Evolutionary conservation across 2,888 invertebrate species (phyloP), one percentile per base, ranked within the genome.

Genomic region (Tenthredo notha): DNA sequence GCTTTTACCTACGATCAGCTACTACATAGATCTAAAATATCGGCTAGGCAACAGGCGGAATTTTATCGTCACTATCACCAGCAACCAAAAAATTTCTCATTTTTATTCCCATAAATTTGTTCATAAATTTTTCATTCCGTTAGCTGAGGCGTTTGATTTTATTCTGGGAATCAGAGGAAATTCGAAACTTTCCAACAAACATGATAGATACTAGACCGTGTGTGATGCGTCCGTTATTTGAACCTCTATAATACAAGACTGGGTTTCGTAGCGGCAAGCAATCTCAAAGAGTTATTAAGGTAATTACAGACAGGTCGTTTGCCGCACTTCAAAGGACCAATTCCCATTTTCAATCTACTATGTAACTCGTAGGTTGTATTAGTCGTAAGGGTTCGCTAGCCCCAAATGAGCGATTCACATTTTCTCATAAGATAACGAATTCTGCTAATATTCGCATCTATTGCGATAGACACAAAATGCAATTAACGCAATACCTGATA

Each of bases 311-410:
- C 88, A 89, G 87, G 88, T 90, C 90, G 88, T 90, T 90, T 89
- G 87, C 87, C 87, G 86, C 90, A 92, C 92, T 92, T 92, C 92
- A 92, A 92, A 92, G 91, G 90, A 91, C 91, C 92, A 90, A 92
- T 92, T 91, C 90, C 90, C 90, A 90, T 91, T 92, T 92, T 92
- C 91, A 91, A 92, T 93, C 92, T 91, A 40, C 21, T n/a, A 0
- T n/a, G n/a, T n/a, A n/a, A n/a, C 50, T 29, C 50, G 40, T 33
- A 33, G 50, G 77, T 54, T 54, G 54, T 10, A 74, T 74, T 74
- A 40, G 21, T 10, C 40, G 43, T 43, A n/a, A 74, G 72, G 43
- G 43, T 43, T 25, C 12, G 43, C 72, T 43, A 18, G 43, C 40
- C 72, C 72, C 72, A 43, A 18, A 43, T 74, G 43, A 74, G 21